These are phyloP conservation scores for Ophthalmolycus amberensis DNA, from an alignment of 2,113 vertebrate species.

Conservation along the genomic window DNA sequence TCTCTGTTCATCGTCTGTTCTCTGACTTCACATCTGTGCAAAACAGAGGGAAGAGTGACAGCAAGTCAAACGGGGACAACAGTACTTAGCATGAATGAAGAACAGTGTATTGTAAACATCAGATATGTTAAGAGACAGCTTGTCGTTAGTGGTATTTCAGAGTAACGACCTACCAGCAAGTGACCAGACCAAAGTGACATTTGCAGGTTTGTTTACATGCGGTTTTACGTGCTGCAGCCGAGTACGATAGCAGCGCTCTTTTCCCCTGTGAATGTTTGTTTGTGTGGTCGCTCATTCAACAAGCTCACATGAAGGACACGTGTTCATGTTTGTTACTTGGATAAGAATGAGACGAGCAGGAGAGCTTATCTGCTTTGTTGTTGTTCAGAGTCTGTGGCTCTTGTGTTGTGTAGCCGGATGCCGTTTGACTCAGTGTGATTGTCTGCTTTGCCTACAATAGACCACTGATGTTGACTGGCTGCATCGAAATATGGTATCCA, in stretches of 20 bases:
- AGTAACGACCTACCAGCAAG: background rate
- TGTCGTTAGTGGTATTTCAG: background rate
- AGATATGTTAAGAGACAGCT: background rate
- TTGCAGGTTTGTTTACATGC: background rate
- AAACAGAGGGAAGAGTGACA: background rate
- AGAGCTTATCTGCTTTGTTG: background rate
- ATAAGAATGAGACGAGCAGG: background rate
- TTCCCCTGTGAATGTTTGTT: too few species aligned
- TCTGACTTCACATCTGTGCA: constrained; percentile 11
- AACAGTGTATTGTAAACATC: background rate
- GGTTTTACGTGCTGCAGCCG: too few species aligned
- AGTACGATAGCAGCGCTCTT: background rate
- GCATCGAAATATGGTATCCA: background rate
- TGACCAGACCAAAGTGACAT: background rate
- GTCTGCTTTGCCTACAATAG: background rate
- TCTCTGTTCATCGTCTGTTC: background rate
- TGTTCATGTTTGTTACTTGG: background rate
- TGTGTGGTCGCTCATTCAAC: background rate
- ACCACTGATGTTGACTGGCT: background rate
- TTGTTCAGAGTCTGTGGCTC: background rate
- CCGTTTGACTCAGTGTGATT: background rate
- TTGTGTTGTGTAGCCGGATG: background rate
- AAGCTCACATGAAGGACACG: background rate
- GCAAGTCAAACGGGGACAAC: background rate
- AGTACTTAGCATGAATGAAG: background rate